phyloP scores from a whole-genome alignment of 2,888 invertebrate genomes.

The Biston betularia region DNA sequence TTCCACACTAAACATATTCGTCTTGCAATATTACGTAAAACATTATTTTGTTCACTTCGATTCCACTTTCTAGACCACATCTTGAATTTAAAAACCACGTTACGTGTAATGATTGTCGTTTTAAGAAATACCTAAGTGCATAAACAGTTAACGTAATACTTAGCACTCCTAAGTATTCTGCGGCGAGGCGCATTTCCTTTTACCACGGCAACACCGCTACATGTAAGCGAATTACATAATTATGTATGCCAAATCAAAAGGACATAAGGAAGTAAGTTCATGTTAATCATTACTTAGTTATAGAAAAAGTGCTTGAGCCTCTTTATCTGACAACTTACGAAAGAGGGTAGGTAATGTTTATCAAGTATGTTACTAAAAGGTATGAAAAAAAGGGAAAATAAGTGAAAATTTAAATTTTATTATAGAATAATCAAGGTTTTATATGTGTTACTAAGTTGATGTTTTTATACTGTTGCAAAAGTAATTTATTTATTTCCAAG shows the following conservation, averaged over 20 bases:
- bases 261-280: constrained; percentile 26
- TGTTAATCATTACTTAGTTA: background rate
- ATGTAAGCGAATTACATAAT: constrained; percentile 29
- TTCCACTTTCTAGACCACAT: constrained; percentile 67
- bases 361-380: too few species aligned
- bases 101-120: constrained; percentile 59
- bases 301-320: too few species aligned
- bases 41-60: constrained; percentile 38
- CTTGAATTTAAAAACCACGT: constrained; percentile 67
- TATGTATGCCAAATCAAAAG: constrained; percentile 24
- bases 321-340: too few species aligned
- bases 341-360: too few species aligned
- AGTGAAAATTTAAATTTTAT: too few species aligned
- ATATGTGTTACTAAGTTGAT: too few species aligned
- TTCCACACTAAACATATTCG: constrained; percentile 4
- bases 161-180: constrained; percentile 13
- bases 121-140: constrained; percentile 36
- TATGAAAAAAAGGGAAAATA: too few species aligned
- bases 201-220: constrained; percentile 1
- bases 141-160: constrained; percentile 33
- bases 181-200: constrained; percentile 11
- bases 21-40: constrained; percentile 27
- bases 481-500: too few species aligned
- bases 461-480: too few species aligned
- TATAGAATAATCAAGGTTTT: too few species aligned